Conservation (phyloP, 2,113 vertebrate genomes). For the Otus sunia region DNA sequence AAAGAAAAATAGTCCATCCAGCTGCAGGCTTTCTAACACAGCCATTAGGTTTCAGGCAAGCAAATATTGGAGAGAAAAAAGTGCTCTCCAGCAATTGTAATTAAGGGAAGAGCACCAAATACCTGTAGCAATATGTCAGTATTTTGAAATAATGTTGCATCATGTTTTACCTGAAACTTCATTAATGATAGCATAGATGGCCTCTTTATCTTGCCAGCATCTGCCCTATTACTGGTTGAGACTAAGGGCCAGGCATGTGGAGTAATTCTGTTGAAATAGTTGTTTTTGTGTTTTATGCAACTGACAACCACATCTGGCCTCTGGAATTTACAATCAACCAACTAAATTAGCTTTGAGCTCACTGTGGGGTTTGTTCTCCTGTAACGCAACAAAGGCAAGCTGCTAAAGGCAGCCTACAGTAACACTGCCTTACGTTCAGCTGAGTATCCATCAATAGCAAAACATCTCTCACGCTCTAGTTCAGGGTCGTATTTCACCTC, state of each 20-base stretch:
- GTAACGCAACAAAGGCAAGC: background rate
- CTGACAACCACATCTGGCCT: slow-evolving; percentile 47
- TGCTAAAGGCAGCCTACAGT: background rate
- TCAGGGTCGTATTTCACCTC: background rate
- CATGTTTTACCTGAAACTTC: slow-evolving; percentile 70
- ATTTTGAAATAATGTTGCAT: slow-evolving; percentile 67
- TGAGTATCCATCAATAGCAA: background rate
- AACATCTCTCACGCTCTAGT: background rate
- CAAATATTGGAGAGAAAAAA: slow-evolving; percentile 18
- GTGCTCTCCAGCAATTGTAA: slow-evolving; percentile 63
- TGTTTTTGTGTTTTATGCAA: slow-evolving; percentile 59
- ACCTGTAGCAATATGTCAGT: slow-evolving; percentile 62
- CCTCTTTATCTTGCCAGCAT: slow-evolving; percentile 66
- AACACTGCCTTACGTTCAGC: background rate
- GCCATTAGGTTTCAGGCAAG: background rate
- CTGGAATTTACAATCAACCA: slow-evolving; percentile 34
- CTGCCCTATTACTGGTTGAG: slow-evolving; percentile 56
- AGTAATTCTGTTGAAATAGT: slow-evolving; percentile 66
- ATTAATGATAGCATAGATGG: slow-evolving; percentile 68
- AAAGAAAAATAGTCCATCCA: background rate
- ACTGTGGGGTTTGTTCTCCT: slow-evolving; percentile 12
- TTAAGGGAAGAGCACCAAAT: slow-evolving; percentile 62
- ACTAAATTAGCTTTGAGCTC: slow-evolving; percentile 32
- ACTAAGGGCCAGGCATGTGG: slow-evolving; percentile 53
- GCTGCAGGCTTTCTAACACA: slow-evolving; percentile 19